Conservation (phyloP, 2,888 invertebrate species). For the Ochropleura leucogaster region DNA sequence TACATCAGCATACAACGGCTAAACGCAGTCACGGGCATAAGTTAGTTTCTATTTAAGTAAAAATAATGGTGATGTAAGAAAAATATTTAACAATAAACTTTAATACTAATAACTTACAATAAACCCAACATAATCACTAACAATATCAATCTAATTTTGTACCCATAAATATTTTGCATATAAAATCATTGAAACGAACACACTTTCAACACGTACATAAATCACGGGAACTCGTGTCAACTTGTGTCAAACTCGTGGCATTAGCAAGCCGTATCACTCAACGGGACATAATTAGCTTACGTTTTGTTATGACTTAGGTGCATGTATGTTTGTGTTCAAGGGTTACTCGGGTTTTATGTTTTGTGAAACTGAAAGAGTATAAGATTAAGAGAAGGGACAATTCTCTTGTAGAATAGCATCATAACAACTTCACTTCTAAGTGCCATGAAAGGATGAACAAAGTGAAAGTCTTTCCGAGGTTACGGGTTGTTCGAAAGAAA, state of each 20-base stretch:
- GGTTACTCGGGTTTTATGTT: not conserved
- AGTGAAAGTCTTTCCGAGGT: not conserved
- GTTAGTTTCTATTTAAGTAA: too few species aligned
- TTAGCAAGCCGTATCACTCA: constrained; percentile 61
- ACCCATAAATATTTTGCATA: constrained; percentile 54
- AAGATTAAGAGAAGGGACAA: not conserved
- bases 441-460: not conserved
- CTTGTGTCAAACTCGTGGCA: constrained; percentile 60
- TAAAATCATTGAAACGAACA: constrained; percentile 44
- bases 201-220: constrained; percentile 58
- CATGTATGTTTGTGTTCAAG: constrained; percentile 35
- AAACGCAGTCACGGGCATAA: too few species aligned
- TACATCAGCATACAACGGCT: too few species aligned
- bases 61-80: not conserved
- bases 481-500: too few species aligned
- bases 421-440: not conserved
- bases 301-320: constrained; percentile 52
- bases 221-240: constrained; percentile 54
- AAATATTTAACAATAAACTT: not conserved
- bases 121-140: not conserved
- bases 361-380: not conserved
- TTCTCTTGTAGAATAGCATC: not conserved
- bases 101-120: not conserved
- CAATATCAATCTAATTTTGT: constrained; percentile 38
- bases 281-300: constrained; percentile 64